These are phyloP conservation scores for Drosophila carrolli DNA, from an alignment of 1,140 invertebrate genomes.

Conservation along the genomic window DNA sequence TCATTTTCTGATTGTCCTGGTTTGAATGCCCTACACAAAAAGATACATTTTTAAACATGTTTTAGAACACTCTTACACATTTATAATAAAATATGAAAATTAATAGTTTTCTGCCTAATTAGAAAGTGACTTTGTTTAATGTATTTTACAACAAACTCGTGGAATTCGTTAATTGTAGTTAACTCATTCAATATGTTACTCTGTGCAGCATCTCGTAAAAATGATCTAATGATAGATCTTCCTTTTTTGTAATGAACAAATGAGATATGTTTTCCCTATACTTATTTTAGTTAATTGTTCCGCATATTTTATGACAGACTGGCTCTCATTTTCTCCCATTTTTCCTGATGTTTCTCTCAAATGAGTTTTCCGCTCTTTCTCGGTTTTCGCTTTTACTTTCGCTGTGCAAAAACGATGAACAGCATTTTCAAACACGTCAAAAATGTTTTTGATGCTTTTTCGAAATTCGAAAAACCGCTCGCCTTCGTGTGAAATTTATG, in stretches of 20 bases:
- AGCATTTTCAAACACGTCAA: slow-evolving; percentile 27
- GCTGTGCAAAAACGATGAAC: slow-evolving; percentile 57
- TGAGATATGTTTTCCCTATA: slow-evolving; percentile 8
- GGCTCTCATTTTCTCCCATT: neutral
- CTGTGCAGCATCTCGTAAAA: too few relatives aligned
- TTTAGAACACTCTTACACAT: too few relatives aligned
- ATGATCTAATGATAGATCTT: neutral
- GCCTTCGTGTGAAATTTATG: slow-evolving; percentile 39
- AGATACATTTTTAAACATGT: too few relatives aligned
- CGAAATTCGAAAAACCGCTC: slow-evolving; percentile 34
- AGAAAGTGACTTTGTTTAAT: too few relatives aligned
- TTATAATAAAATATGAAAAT: too few relatives aligned
- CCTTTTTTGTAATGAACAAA: neutral
- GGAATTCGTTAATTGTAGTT: too few relatives aligned
- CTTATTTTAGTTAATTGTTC: slow-evolving; percentile 36
- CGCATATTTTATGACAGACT: slow-evolving; percentile 27
- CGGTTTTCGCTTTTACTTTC: slow-evolving; percentile 70
- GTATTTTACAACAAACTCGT: too few relatives aligned
- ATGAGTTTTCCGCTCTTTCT: neutral
- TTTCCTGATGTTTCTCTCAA: slow-evolving; percentile 1
- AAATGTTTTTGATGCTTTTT: slow-evolving; percentile 26
- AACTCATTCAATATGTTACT: too few relatives aligned
- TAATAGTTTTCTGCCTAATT: too few relatives aligned
- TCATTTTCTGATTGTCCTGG: too few relatives aligned
- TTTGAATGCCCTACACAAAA: too few relatives aligned